Base-by-base conservation (phyloP, 1,140 invertebrate genomes). In the Bemisia tabaci region DNA sequence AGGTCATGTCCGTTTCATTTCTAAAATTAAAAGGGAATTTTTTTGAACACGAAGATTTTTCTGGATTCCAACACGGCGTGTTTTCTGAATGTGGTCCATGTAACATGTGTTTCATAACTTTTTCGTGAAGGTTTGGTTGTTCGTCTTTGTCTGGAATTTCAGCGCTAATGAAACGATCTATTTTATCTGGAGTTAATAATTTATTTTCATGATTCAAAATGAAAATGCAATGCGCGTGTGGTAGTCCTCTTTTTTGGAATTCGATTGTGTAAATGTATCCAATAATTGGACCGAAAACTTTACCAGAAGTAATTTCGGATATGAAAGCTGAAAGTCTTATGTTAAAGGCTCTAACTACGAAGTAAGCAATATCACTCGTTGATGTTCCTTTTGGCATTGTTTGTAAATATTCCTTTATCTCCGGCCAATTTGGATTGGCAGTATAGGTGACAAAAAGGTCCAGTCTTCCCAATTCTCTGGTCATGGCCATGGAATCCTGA, bases 91-190 rank as follows among this genome's bases (percentile, higher is more conserved):
- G 65, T 62, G 80, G 81, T 22, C 80, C 80, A 76, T 83, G 80
- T 68, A 82, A 78, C 81, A 82, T 81, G 65, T 79, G 75, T 66
- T 65, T 76, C 0, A 59, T 74, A 25, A 81, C 71, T 65, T 76
- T 70, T 39, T 76, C 73, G 73, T 72, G 73, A 23, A 82, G 67
- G 22, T 67, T 22, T 66, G 72, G 75, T 72, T 82, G 74, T 58
- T 39, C 71, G 22, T 68, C 48, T 27, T 39, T 39, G 76, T 82
- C 75, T 25, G 82, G 80, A 67, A 85, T 77, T 76, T 82, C 79
- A 0, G 80, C 81, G 59, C 68, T 78, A 65, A 83, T 78, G 1
- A 81, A 68, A 17, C 74, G 65, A 73, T 83, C 79, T 62, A 81
- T 78, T 68, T 77, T 62, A 33, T 77, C 71, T 25, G 75, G 39